phyloP scores from a whole-genome alignment of 1,140 invertebrate genomes.

The Heliconius melpomene region DNA sequence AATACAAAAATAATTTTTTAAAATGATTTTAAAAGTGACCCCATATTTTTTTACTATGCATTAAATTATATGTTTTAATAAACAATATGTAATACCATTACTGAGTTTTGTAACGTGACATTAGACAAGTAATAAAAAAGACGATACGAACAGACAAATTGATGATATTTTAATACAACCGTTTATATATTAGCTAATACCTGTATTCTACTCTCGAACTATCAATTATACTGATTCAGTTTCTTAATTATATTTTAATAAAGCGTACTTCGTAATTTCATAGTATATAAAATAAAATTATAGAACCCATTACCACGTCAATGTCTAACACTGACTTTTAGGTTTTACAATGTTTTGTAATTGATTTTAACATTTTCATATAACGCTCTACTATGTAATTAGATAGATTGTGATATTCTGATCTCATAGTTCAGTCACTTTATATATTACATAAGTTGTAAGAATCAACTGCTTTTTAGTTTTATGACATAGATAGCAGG shows the following conservation, averaged over 20 bases:
- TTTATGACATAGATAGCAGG: too few species aligned
- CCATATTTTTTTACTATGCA: too few species aligned
- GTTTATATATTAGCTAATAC: not conserved
- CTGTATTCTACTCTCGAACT: not conserved
- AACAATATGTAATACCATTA: not conserved
- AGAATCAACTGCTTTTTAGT: too few species aligned
- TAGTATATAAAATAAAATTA: constrained; percentile 23
- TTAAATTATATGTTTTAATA: not conserved
- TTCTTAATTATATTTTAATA: constrained; percentile 16
- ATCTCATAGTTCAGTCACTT: not conserved
- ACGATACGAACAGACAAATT: not conserved
- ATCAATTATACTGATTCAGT: constrained; percentile 13
- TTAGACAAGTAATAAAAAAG: not conserved
- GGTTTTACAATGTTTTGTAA: constrained; percentile 13
- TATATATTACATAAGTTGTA: not conserved
- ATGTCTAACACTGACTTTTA: constrained; percentile 30
- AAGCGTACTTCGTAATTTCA: not conserved
- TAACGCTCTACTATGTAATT: not conserved
- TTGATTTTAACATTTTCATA: constrained; percentile 27
- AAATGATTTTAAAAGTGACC: too few species aligned
- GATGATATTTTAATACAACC: not conserved
- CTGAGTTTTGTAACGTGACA: not conserved
- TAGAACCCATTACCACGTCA: constrained; percentile 21
- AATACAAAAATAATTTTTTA: too few species aligned
- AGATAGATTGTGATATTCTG: not conserved